Evolutionary conservation across 2,888 invertebrate genomes (phyloP).

Genomic region (Neoascia interrupta): DNA sequence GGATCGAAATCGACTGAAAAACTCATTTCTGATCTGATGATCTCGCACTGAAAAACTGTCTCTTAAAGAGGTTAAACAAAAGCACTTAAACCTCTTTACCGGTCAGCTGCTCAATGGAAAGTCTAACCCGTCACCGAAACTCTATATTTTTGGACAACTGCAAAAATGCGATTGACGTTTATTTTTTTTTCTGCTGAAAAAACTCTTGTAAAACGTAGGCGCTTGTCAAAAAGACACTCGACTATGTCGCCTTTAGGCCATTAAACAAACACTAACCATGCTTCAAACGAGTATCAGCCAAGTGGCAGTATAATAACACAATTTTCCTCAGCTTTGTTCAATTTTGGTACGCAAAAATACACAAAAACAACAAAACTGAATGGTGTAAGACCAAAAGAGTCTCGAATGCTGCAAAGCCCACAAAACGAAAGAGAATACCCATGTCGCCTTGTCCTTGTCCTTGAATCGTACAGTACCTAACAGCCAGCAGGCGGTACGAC

Average conservation of each 20-base stretch:
- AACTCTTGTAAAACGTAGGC: slow-evolving; percentile 4
- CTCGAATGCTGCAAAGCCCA: not conserved
- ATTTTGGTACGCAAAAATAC: slow-evolving; percentile 20
- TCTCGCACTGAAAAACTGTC: too few relatives aligned
- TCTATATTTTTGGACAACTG: too few relatives aligned
- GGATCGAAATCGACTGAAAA: too few relatives aligned
- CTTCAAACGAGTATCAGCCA: slow-evolving; percentile 10
- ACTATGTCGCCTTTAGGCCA: slow-evolving; percentile 34
- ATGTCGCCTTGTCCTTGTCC: slow-evolving; percentile 43
- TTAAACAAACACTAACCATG: slow-evolving; percentile 28
- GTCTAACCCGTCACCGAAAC: too few relatives aligned
- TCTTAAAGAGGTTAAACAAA: too few relatives aligned
- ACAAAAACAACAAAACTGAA: not conserved
- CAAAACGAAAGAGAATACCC: slow-evolving; percentile 3
- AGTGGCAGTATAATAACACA: slow-evolving; percentile 20
- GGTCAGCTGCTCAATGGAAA: too few relatives aligned
- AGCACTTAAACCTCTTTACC: too few relatives aligned
- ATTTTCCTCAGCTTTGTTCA: not conserved
- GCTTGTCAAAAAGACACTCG: slow-evolving; percentile 26
- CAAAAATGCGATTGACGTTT: too few relatives aligned
- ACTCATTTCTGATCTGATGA: too few relatives aligned
- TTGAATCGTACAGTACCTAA: slow-evolving; percentile 34
- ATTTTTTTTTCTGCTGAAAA: too few relatives aligned
- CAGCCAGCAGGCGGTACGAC: too few relatives aligned
- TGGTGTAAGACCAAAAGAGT: not conserved